Base-by-base conservation (phyloP, 1,140 invertebrate species). In the Eciton burchellii region DNA sequence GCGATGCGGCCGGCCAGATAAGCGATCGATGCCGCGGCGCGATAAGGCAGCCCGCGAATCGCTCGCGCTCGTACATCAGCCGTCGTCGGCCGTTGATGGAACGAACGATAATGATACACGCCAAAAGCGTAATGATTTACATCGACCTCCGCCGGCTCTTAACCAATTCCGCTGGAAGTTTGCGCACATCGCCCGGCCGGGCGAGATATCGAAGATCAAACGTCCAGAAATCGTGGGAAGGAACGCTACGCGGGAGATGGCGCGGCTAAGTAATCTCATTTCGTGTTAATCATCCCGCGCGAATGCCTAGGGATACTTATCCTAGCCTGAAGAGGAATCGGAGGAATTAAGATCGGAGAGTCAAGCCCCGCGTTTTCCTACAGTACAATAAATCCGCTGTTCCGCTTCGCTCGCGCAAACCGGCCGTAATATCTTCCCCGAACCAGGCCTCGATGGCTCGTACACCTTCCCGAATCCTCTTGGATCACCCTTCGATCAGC, bases 21-120 rank as follows among this genome's bases (percentile, higher is more conserved):
- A 68, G 74, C 74, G 56, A 79, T 79, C 41, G 74, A 79, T 79
- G 63, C 74, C 63, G 63, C 35, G 74, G n/a, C 63, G 35, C 74
- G 74, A 79, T 79, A 79, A 79, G 56, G 52, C 74, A 24, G 6
- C 52, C 19, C 74, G 74, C 49, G 63, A 79, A 79, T 79, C 74
- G 62, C 49, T 43, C 57, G 52, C 41, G 62, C 74, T 68, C 49
- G 49, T 68, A 56, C 56, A 68, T 79, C 68, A 79, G 16, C 24
- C 24, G 74, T 56, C 43, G 63, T 56, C 43, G 63, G 26, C 43
- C 43, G 35, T 66, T 41, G 63, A 79, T 79, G 70, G 63, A 49
- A 79, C 43, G 49, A 49, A 79, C 24, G 74, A 79, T 79, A 79
- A 79, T 77, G 52, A 56, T 45, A 63, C 35, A 68, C 21, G 62